phyloP scores from a whole-genome alignment of 2,113 vertebrate species.

The Anarrhichthys ocellatus region DNA sequence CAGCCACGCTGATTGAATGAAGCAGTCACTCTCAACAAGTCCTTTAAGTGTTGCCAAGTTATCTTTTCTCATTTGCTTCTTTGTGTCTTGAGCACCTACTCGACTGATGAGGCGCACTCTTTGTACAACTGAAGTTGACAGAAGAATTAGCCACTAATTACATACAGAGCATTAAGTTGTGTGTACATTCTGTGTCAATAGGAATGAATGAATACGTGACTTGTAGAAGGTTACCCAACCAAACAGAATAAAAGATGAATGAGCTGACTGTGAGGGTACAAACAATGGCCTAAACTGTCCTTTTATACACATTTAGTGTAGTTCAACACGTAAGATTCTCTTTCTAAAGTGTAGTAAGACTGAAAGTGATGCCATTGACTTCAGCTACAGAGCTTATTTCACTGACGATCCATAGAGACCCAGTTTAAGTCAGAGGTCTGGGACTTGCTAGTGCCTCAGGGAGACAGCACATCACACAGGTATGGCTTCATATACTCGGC shows the following conservation, averaged over 20 bases:
- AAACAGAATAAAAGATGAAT: not conserved
- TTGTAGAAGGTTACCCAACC: not conserved
- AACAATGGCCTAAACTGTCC: not conserved
- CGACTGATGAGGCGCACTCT: not conserved
- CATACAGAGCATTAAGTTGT: not conserved
- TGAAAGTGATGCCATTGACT: not conserved
- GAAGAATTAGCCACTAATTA: conserved; percentile 18
- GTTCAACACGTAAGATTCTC: not conserved
- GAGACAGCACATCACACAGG: not conserved
- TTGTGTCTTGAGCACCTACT: conserved; percentile 5
- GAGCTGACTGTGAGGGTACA: not conserved
- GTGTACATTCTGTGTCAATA: not conserved
- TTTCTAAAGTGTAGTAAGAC: not conserved
- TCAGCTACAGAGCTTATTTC: conserved; percentile 15
- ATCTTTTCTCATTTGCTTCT: conserved; percentile 9
- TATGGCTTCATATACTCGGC: not conserved
- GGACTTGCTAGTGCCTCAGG: not conserved
- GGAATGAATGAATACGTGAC: conserved; percentile 3
- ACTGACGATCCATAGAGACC: conserved; percentile 28
- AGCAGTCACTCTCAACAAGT: not conserved
- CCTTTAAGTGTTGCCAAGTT: not conserved
- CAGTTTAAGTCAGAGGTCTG: conserved; percentile 22
- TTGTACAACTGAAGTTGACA: conserved; percentile 13
- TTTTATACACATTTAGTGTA: not conserved
- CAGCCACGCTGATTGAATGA: not conserved